phyloP scores from a whole-genome alignment of 2,797 vertebrate genomes.

The Semotilus atromaculatus region DNA sequence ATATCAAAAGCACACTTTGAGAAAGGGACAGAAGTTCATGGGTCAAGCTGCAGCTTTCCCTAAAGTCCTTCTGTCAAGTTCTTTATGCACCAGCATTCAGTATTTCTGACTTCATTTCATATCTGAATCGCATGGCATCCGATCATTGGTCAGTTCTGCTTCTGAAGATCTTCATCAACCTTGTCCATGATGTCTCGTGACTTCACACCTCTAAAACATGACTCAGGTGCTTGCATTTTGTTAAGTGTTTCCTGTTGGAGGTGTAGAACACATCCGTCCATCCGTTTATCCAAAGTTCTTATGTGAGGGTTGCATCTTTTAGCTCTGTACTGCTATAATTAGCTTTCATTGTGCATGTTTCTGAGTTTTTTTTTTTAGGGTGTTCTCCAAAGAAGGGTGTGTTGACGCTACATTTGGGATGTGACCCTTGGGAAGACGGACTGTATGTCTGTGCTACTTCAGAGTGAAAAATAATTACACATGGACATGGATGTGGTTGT shows the following conservation, averaged over 20 bases:
- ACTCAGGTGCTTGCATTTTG: neutral
- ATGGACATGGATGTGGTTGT: slow-evolving; percentile 33
- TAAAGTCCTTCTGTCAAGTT: neutral
- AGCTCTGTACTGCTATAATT: slow-evolving; percentile 15
- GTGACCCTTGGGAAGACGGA: slow-evolving; percentile 1
- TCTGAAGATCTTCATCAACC: neutral
- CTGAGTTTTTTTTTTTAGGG: slow-evolving; percentile 15
- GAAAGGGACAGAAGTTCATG: slow-evolving; percentile 9
- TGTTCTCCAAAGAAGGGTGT: slow-evolving; percentile 23
- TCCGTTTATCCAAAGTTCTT: neutral
- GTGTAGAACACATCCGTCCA: neutral
- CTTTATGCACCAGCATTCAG: neutral
- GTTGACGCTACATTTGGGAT: slow-evolving; percentile 16
- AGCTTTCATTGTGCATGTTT: neutral
- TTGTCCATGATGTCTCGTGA: neutral
- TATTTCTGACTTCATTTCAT: neutral
- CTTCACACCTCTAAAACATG: neutral
- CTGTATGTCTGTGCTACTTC: slow-evolving; percentile 49
- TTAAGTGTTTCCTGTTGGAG: neutral
- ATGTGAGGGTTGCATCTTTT: neutral
- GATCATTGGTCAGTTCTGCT: neutral
- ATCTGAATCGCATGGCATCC: neutral
- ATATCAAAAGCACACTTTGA: neutral
- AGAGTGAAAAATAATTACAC: slow-evolving; percentile 46
- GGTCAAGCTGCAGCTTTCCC: slow-evolving; percentile 5